A percentile compares a stretch with the other conserved stretches of the same genome.
These are phyloP conservation scores for Drosophila bipectinata DNA, from an alignment of 1,140 invertebrate genomes.

Conservation along the genomic window DNA sequence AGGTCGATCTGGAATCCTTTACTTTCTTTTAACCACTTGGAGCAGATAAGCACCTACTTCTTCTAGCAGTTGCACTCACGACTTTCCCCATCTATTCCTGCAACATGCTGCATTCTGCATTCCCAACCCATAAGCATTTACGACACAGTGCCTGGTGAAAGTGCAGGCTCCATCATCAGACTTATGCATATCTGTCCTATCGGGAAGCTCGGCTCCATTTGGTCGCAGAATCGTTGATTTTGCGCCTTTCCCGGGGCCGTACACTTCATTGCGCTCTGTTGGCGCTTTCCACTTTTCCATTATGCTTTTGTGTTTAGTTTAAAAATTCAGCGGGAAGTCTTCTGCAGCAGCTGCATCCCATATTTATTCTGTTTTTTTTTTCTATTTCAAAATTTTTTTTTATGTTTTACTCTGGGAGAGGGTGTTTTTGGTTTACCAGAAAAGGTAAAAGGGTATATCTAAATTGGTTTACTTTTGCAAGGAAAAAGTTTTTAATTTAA, in stretches of 20 bases:
- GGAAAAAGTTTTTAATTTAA: too few species aligned
- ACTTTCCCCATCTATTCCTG: not conserved
- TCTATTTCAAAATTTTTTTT: constrained; percentile 2
- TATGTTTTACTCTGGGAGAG: constrained; percentile 10
- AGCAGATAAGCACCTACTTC: not conserved
- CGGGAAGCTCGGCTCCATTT: constrained; percentile 60
- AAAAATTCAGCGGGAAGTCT: constrained; percentile 74
- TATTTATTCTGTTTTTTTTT: constrained; percentile 43
- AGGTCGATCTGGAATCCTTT: too few species aligned
- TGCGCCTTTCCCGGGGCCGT: constrained; percentile 45
- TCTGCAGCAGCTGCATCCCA: constrained; percentile 55
- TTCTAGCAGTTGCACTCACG: not conserved
- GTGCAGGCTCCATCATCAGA: constrained; percentile 20
- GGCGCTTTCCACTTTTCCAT: constrained; percentile 73
- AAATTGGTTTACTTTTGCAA: too few species aligned
- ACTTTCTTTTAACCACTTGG: not conserved
- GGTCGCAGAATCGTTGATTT: constrained; percentile 27
- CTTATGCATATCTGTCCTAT: constrained; percentile 29
- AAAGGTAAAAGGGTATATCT: not conserved
- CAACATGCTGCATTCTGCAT: not conserved
- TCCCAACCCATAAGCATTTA: not conserved
- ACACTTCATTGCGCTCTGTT: constrained; percentile 79
- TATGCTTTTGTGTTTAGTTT: constrained; percentile 73
- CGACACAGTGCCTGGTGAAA: constrained; percentile 28
- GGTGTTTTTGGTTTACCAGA: constrained; percentile 7